Conservation (phyloP, 1,140 invertebrate species). For the Drosophila prosaltans region DNA sequence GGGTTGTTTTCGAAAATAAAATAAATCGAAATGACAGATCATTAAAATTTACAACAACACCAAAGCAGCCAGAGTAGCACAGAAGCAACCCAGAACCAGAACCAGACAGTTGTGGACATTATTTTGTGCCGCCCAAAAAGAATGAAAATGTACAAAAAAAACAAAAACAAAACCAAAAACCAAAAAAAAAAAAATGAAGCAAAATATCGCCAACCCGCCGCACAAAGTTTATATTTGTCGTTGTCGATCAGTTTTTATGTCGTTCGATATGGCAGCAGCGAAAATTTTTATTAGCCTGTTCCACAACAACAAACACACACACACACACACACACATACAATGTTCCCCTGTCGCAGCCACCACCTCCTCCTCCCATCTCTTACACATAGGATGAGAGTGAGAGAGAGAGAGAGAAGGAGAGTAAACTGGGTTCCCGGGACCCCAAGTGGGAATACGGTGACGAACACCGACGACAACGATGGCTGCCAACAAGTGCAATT, state of each 20-base stretch:
- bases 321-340: neutral
- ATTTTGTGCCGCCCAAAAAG: slow-evolving; percentile 42
- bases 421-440: neutral
- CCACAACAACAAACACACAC: slow-evolving; percentile 15
- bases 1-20: slow-evolving; percentile 72
- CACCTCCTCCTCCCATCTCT: neutral
- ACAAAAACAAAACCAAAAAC: slow-evolving; percentile 12
- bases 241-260: slow-evolving; percentile 81
- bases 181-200: slow-evolving; percentile 27
- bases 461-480: slow-evolving; percentile 44
- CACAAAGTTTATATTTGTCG: slow-evolving; percentile 75
- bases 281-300: slow-evolving; percentile 78
- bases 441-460: slow-evolving; percentile 17
- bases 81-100: slow-evolving; percentile 40
- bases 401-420: neutral
- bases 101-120: slow-evolving; percentile 61
- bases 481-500: slow-evolving; percentile 78
- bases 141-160: slow-evolving; percentile 9
- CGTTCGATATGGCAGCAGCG: slow-evolving; percentile 76
- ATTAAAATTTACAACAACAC: slow-evolving; percentile 81
- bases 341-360: slow-evolving; percentile 25
- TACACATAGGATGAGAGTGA: neutral
- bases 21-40: slow-evolving; percentile 83
- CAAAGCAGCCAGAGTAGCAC: slow-evolving; percentile 30
- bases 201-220: slow-evolving; percentile 20